Evolutionary conservation across 2,797 vertebrate species (phyloP).

Genomic region (Cheirogaleus major): DNA sequence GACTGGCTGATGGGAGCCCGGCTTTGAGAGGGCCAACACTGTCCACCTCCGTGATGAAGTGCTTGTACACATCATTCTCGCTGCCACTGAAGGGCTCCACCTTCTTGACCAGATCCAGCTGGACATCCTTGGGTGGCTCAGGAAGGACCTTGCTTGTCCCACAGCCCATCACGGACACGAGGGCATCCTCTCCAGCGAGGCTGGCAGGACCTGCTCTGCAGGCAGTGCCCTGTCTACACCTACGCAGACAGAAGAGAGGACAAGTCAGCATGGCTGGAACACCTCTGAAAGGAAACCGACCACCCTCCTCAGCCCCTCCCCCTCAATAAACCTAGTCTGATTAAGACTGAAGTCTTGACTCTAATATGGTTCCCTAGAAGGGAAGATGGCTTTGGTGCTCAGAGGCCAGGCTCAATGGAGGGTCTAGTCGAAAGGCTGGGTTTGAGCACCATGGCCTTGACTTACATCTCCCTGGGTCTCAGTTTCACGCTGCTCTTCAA

Average conservation of each 20-base stretch:
- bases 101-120: conserved; percentile 97
- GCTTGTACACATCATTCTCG: conserved; percentile 93
- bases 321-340: neutral
- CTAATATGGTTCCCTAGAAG: neutral
- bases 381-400: neutral
- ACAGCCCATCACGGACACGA: conserved; percentile 98
- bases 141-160: conserved; percentile 99
- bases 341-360: neutral
- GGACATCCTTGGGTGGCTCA: conserved; percentile 96
- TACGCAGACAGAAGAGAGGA: conserved; percentile 65
- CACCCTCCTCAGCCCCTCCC: neutral
- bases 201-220: conserved; percentile 80
- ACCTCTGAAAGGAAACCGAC: neutral
- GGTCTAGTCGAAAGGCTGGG: neutral
- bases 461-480: neutral
- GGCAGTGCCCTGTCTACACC: conserved; percentile 76
- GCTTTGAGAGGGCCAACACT: conserved; percentile 88
- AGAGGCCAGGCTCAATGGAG: neutral
- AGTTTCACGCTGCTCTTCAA: neutral
- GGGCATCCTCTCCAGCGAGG: conserved; percentile 87
- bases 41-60: conserved; percentile 93
- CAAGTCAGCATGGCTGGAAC: conserved; percentile 35
- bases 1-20: conserved; percentile 85
- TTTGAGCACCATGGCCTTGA: neutral
- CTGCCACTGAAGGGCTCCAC: conserved; percentile 89